Percentiles rank a stretch among this genome's conserved stretches.
Evolutionary conservation across 2,888 invertebrate genomes (phyloP).

Genomic region (Eristalis arbustorum): DNA sequence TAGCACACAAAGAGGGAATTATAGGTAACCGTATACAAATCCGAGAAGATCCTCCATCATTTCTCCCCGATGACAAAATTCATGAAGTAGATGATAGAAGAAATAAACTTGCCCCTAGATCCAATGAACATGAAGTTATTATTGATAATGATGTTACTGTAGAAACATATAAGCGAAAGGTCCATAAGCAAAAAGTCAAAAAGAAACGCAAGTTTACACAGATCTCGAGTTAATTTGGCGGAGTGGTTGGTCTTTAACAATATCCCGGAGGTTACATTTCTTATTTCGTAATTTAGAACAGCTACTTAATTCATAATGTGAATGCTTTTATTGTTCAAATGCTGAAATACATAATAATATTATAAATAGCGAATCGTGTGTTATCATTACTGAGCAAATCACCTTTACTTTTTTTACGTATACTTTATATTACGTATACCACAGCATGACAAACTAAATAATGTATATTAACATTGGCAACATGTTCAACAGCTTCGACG

Average conservation of each 20-base stretch:
- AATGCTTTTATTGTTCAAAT: neutral
- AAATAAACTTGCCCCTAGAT: neutral
- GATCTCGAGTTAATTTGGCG: neutral
- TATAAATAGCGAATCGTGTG: neutral
- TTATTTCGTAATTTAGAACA: neutral
- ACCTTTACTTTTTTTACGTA: neutral
- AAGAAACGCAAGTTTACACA: too few species aligned
- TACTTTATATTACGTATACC: neutral
- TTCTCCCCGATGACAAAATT: too few species aligned
- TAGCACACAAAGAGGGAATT: too few species aligned
- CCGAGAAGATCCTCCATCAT: too few species aligned
- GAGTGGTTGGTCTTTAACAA: neutral
- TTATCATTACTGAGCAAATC: neutral
- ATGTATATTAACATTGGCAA: neutral
- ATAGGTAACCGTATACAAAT: too few species aligned
- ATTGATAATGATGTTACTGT: neutral
- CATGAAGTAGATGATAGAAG: too few species aligned
- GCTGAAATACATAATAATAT: too few species aligned
- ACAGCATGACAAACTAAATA: neutral
- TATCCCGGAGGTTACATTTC: neutral
- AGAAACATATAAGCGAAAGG: too few species aligned
- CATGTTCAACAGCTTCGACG: neutral
- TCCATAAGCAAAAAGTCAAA: too few species aligned
- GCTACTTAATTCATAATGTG: neutral
- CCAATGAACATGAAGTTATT: neutral